Evolutionary conservation across 2,113 vertebrate genomes (phyloP).

Genomic region (Globicephala melas): DNA sequence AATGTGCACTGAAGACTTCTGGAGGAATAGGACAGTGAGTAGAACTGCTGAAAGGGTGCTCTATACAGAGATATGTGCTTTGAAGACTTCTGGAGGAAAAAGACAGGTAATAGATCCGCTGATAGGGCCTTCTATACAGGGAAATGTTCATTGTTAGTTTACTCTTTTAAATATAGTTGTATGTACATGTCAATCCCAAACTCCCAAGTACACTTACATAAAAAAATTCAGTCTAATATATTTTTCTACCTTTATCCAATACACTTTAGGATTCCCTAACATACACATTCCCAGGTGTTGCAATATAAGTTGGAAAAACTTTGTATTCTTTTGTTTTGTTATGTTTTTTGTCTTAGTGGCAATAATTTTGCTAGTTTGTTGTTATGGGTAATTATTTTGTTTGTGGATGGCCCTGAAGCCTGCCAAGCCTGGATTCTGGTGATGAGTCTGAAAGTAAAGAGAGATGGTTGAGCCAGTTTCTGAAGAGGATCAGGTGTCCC

Average conservation of each 20-base stretch:
- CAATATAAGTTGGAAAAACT: not conserved
- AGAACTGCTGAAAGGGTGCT: too few species aligned
- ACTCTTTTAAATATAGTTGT: not conserved
- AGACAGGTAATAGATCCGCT: too few species aligned
- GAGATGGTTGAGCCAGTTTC: not conserved
- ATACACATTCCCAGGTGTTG: not conserved
- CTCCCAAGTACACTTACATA: not conserved
- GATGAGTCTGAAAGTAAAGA: not conserved
- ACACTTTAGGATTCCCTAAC: not conserved
- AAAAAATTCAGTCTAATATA: not conserved
- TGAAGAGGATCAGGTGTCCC: not conserved
- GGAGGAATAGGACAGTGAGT: too few species aligned
- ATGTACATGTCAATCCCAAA: not conserved
- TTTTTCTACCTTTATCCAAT: not conserved
- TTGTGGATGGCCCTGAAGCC: not conserved
- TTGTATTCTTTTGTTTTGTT: not conserved
- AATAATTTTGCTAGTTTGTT: not conserved
- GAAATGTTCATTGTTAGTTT: not conserved
- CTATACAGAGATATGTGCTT: too few species aligned
- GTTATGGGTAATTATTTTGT: not conserved
- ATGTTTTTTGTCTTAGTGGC: not conserved
- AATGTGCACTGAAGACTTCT: too few species aligned
- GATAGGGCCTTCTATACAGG: not conserved
- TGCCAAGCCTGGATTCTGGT: not conserved
- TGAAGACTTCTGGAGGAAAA: not conserved